Percentiles rank a stretch among this genome's conserved stretches.
These are phyloP conservation scores for Bufotes viridis DNA, from an alignment of 2,797 vertebrate genomes.

Conservation along the genomic window DNA sequence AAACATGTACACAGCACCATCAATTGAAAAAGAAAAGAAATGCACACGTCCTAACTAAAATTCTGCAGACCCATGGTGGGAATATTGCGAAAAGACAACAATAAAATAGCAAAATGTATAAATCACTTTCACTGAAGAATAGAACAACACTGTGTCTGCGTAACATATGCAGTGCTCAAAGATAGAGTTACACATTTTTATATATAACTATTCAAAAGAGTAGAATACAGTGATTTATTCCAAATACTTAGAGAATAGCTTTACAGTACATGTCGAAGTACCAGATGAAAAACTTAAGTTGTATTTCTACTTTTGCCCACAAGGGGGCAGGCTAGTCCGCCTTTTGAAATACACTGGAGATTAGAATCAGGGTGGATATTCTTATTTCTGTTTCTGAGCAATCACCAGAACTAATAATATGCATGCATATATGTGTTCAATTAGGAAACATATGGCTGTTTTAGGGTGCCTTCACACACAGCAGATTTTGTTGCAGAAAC, in stretches of 20 bases:
- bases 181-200: neutral
- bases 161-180: neutral
- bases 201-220: neutral
- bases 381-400: neutral
- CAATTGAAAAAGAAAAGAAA: too few species aligned
- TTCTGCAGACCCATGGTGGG: too few species aligned
- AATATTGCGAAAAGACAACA: neutral
- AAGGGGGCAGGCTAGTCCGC: slow-evolving; percentile 36
- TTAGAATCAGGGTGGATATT: neutral
- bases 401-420: neutral
- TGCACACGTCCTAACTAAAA: too few species aligned
- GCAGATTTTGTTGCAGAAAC: too few species aligned
- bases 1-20: too few species aligned
- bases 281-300: neutral
- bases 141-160: neutral
- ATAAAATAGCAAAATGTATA: too few species aligned
- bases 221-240: neutral
- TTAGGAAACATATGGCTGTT: too few species aligned
- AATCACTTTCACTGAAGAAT: too few species aligned
- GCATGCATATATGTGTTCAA: too few species aligned
- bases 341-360: neutral
- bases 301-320: slow-evolving; percentile 13
- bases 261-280: neutral
- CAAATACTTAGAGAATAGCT: too few species aligned
- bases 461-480: too few species aligned